These are phyloP conservation scores for Eunapius fragilis DNA, from an alignment of 37 sponge, comb jelly and placozoan species.

Conservation along the genomic window DNA sequence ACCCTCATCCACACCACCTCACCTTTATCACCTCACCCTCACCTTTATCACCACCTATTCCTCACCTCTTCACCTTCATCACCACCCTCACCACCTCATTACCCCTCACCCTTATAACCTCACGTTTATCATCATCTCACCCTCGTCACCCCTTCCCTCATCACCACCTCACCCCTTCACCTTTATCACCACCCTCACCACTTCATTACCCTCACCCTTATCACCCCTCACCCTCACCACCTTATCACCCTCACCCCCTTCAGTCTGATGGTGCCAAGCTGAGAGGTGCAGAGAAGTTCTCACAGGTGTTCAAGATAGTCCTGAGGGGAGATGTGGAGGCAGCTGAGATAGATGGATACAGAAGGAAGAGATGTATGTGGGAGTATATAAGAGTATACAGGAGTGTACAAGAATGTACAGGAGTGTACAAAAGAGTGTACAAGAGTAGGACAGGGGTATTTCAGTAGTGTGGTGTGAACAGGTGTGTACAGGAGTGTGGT, in stretches of 20 bases:
- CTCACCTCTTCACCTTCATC: too few relatives aligned
- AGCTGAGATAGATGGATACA: background rate
- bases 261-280: background rate
- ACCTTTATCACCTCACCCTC: too few relatives aligned
- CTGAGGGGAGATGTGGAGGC: background rate
- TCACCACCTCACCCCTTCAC: background rate
- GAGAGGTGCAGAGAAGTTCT: background rate
- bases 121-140: background rate
- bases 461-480: too few relatives aligned
- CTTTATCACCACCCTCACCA: background rate
- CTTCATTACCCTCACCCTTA: background rate
- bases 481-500: too few relatives aligned
- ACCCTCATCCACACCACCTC: too few relatives aligned
- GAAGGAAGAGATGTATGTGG: constrained; percentile 15
- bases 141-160: background rate
- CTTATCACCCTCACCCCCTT: background rate
- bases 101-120: too few relatives aligned
- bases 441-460: too few relatives aligned
- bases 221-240: background rate
- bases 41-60: too few relatives aligned
- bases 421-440: too few relatives aligned
- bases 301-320: background rate
- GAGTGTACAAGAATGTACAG: too few relatives aligned
- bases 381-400: constrained; percentile 24
- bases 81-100: too few relatives aligned